Percentiles rank a stretch among this genome's conserved stretches.
Conservation (phyloP, 2,113 vertebrate genomes). For the Trematocara variabile region DNA sequence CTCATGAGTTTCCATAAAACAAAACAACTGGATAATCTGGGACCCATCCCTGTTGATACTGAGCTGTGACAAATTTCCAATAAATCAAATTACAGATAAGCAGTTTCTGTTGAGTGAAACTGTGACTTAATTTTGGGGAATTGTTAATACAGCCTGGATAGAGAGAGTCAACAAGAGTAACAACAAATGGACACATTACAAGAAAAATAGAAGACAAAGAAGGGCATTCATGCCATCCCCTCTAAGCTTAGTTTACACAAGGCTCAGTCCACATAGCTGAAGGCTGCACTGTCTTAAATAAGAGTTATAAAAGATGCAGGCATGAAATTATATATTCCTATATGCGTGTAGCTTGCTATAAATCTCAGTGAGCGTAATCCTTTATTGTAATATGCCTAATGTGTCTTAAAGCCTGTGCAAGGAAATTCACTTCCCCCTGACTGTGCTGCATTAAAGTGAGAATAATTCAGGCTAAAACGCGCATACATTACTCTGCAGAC, state of each 20-base stretch:
- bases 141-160: neutral
- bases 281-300: neutral
- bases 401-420: neutral
- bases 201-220: neutral
- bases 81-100: neutral
- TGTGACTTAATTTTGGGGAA: neutral
- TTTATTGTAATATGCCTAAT: neutral
- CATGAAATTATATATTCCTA: neutral
- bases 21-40: neutral
- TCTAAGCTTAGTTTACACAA: neutral
- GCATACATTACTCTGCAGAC: neutral
- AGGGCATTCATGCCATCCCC: neutral
- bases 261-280: neutral
- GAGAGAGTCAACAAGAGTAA: neutral
- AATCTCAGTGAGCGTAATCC: slow-evolving; percentile 12
- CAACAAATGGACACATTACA: neutral
- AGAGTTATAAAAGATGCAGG: neutral
- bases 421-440: neutral
- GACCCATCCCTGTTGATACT: neutral
- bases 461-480: slow-evolving; percentile 23
- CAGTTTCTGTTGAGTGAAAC: neutral
- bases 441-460: slow-evolving; percentile 1
- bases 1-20: neutral
- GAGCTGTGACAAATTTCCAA: neutral
- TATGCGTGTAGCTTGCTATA: neutral